Evolutionary conservation across 2,888 invertebrate genomes (phyloP), one percentile per base, ranked within the genome.

Genomic region (Rotaria sp.): DNA sequence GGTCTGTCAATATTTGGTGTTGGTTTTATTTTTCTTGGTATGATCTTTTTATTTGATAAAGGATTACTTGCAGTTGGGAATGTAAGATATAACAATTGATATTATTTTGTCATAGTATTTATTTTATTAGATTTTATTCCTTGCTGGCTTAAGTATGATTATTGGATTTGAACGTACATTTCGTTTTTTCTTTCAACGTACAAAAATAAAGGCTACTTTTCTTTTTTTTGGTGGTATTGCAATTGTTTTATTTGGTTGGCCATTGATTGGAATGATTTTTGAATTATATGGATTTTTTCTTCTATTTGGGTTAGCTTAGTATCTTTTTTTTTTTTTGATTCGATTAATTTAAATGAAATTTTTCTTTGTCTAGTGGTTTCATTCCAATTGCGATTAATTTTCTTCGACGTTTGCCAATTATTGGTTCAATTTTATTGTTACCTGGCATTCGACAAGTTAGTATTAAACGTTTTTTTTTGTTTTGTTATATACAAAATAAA

Each of bases 11-110:
- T 96, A 10, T 97, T 99, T 92, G 98, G 98, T 18, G 94, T 97
- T 89, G 94, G 95, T 87, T 98, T 99, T 91, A 93, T 99, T 15
- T 96, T 98, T 89, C 93, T 99, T 13, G 98, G 98, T 87, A 94
- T 97, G 67, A 90, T 99, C 84, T 92, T 99, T 87, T 92, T 99
- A 86, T 97, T 99, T 91, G 99, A 99, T 92, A 96, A 96, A 92
- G 98, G 98, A 85, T 92, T 99, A 87, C 92, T 99, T 87, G 98
- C 98, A n/a, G 96, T 99, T 91, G 99, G 99, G 91, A 99, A 99
- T 93, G 98, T 98, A 93, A 38, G 21, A 4, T 26, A 5, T 59
- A 55, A 30, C 24, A 21, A 38, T 48, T 45, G 18, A 26, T 10
- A 26, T 55, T 87, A 38, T 30, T 84, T 48, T 1, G 7, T 48